Evolutionary conservation across 1,140 invertebrate genomes (phyloP).

Genomic region (Tribolium castaneum): DNA sequence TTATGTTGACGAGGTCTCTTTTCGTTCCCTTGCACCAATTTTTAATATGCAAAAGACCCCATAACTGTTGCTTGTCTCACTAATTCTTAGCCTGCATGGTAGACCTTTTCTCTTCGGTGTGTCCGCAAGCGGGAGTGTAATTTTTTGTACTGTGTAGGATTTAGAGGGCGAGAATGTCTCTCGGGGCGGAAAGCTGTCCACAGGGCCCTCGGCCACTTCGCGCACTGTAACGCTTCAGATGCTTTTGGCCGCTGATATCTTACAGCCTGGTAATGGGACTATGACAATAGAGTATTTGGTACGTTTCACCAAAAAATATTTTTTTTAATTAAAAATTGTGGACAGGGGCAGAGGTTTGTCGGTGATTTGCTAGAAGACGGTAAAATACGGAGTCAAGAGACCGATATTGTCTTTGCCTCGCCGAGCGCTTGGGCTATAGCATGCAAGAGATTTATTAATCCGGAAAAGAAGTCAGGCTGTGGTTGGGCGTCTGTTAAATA

Average conservation of each 20-base stretch:
- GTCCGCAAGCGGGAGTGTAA: constrained; percentile 45
- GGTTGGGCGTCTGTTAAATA: constrained; percentile 90
- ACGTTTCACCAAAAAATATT: constrained; percentile 36
- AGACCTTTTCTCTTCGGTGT: background rate
- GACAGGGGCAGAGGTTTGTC: constrained; percentile 87
- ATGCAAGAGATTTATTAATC: constrained; percentile 91
- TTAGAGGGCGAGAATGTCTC: constrained; percentile 66
- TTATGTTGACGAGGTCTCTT: constrained; percentile 69
- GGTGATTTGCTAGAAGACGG: constrained; percentile 88
- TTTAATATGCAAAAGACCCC: constrained; percentile 6
- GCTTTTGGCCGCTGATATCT: constrained; percentile 81
- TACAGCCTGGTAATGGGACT: constrained; percentile 81
- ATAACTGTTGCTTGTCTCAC: constrained; percentile 10
- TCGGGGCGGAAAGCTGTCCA: constrained; percentile 61
- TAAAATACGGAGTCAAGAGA: constrained; percentile 89
- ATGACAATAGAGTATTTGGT: constrained; percentile 92
- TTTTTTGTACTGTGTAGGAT: constrained; percentile 63
- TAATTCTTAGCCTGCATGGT: constrained; percentile 1
- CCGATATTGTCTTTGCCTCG: constrained; percentile 87
- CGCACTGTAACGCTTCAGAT: constrained; percentile 87
- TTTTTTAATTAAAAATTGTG: constrained; percentile 44
- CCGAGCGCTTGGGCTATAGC: constrained; percentile 93
- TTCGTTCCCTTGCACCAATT: constrained; percentile 40
- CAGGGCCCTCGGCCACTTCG: constrained; percentile 66
- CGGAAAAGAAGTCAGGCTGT: constrained; percentile 91